These are phyloP conservation scores for Aldabrachelys gigantea DNA, from an alignment of 2,113 vertebrate species.

Conservation along the genomic window DNA sequence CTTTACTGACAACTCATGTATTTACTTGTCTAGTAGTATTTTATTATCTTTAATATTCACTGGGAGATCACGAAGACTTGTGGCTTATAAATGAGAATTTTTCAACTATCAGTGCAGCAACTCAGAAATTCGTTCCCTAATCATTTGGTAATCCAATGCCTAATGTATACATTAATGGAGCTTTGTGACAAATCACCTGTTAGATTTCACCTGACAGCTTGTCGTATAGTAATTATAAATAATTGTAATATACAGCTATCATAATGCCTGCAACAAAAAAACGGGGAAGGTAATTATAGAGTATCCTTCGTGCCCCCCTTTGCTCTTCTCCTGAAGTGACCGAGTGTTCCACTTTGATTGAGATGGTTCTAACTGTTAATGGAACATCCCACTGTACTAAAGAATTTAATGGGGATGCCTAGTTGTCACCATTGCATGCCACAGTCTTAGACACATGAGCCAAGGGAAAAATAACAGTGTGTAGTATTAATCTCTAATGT, in stretches of 20 bases:
- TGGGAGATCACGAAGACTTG: neutral
- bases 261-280: constrained; percentile 41
- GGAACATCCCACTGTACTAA: constrained; percentile 65
- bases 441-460: constrained; percentile 61
- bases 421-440: constrained; percentile 69
- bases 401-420: constrained; percentile 72
- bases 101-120: constrained; percentile 26
- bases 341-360: constrained; percentile 59
- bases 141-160: constrained; percentile 49
- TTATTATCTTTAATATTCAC: constrained; percentile 36
- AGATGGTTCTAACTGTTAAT: constrained; percentile 66
- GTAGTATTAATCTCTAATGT: constrained; percentile 55
- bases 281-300: constrained; percentile 49
- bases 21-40: constrained; percentile 14
- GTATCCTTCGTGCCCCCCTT: constrained; percentile 46
- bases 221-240: constrained; percentile 76
- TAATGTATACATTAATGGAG: constrained; percentile 60
- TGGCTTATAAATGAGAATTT: constrained; percentile 28
- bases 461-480: constrained; percentile 55
- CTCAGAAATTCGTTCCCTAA: constrained; percentile 33
- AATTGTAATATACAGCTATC: constrained; percentile 64
- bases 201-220: constrained; percentile 75
- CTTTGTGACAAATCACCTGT: constrained; percentile 76
- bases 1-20: neutral
- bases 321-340: constrained; percentile 35